Evolutionary conservation across 2,797 vertebrate genomes (phyloP).

Genomic region (Tadarida brasiliensis): DNA sequence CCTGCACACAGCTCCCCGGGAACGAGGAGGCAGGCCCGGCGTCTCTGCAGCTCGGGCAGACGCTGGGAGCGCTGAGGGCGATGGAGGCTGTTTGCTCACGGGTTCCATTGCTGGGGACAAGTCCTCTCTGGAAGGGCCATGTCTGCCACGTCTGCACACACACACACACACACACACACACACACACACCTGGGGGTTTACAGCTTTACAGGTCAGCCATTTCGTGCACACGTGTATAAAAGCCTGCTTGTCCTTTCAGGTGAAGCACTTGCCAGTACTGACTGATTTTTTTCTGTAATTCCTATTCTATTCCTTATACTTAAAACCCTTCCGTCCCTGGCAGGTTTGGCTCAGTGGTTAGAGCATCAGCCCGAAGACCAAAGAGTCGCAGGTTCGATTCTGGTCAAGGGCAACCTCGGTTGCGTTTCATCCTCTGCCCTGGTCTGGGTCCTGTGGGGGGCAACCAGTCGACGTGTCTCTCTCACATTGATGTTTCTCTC

Average conservation of each 20-base stretch:
- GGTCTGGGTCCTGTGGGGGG: too few species aligned
- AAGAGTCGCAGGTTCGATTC: too few species aligned
- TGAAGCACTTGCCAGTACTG: neutral
- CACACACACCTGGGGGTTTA: neutral
- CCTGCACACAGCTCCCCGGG: neutral
- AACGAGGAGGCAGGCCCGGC: neutral
- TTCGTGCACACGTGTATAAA: neutral
- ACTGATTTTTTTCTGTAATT: neutral
- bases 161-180: neutral
- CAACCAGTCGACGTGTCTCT: too few species aligned
- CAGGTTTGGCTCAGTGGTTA: too few species aligned
- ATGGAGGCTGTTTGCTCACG: neutral
- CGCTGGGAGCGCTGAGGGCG: neutral
- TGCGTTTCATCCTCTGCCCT: too few species aligned
- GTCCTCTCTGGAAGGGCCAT: neutral
- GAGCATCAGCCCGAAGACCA: too few species aligned
- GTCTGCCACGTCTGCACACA: neutral
- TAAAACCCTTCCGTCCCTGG: neutral
- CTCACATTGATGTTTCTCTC: too few species aligned
- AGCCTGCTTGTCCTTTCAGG: neutral
- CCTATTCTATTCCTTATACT: neutral
- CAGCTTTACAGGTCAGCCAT: neutral
- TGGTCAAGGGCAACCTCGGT: too few species aligned
- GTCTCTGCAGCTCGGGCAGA: neutral
- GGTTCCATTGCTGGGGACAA: neutral